Evolutionary conservation across 2,113 vertebrate genomes (phyloP).

Genomic region (Dunckerocampus dactyliophorus): DNA sequence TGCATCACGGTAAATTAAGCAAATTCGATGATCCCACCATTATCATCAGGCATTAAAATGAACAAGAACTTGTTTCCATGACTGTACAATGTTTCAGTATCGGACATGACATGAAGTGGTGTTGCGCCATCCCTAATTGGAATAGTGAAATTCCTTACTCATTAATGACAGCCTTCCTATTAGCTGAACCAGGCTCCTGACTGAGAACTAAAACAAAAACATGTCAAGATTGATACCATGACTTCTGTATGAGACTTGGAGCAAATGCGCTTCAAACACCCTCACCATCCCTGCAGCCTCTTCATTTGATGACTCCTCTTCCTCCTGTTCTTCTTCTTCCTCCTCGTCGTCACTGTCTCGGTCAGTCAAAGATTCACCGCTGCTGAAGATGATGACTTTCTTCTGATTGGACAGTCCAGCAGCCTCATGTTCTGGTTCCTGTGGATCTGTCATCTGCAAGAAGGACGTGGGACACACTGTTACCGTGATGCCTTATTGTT

Average conservation of each 20-base stretch:
- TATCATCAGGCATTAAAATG: too few relatives aligned
- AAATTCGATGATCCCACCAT: too few relatives aligned
- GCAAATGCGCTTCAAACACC: not conserved
- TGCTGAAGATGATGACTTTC: conserved; percentile 75
- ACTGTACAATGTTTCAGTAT: too few relatives aligned
- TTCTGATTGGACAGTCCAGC: conserved; percentile 23
- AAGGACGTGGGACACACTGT: too few relatives aligned
- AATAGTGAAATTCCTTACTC: conserved; percentile 42
- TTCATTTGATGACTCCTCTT: conserved; percentile 24
- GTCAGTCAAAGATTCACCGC: conserved; percentile 56
- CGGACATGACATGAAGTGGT: too few relatives aligned
- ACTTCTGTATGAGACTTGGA: not conserved
- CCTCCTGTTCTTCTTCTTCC: conserved; percentile 56
- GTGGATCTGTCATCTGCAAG: not conserved
- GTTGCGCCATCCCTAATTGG: too few relatives aligned
- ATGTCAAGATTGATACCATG: not conserved
- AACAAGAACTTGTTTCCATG: too few relatives aligned
- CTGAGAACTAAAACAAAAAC: conserved; percentile 9
- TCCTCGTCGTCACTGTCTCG: conserved; percentile 30
- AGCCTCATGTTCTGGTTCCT: conserved; percentile 30
- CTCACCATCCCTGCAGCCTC: conserved; percentile 16
- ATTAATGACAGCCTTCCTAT: conserved; percentile 63
- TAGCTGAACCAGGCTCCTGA: conserved; percentile 53
- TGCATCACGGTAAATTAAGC: too few relatives aligned
- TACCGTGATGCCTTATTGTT: too few relatives aligned